Evolutionary conservation across 1,140 invertebrate species (phyloP), one percentile per base, ranked within the genome.

Genomic region (Chironomus striatipennis): DNA sequence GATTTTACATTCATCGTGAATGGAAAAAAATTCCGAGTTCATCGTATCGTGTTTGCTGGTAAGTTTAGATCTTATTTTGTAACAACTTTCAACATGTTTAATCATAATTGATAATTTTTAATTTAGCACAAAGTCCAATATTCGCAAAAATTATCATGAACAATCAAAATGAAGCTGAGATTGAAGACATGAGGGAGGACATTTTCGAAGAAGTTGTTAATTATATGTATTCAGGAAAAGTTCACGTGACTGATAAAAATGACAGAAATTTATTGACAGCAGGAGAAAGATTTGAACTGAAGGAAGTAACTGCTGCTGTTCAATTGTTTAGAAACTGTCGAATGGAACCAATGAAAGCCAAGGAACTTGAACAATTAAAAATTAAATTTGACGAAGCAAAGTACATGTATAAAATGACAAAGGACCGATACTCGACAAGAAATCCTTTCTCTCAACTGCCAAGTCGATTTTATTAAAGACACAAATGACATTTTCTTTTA

Each of bases 171-270:
- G 65, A 70, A 7, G n/a, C 6, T 70, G 18, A 6, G 18, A 18
- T 70, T 70, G 65, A 70, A 2, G 65, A 21, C 18, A 20, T 70
- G 0, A 7, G 4, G n/a, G n/a, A 70, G 18, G 20, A 70, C 18
- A 70, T 70, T 21, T 70, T 70, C 20, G 65, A 70, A 70, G 65
- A 70, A 70, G 18, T 70, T 20, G 17, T 70, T 5, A 70, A 70
- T 8, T 70, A 18, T 12, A 18, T 18, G 4, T 70, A 70, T 20
- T 20, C 65, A 6, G 65, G 17, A 20, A 18, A 21, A 20, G 17
- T 21, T 8, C 8, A 20, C 8, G 10, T 70, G 6, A 70, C 65
- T 7, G 65, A 70, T 21, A 70, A 70, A 7, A 70, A 70, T 21
- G 65, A 70, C 4, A 15, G 17, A 7, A 5, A n/a, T 1, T 20